phyloP scores from a whole-genome alignment of 2,888 invertebrate species.

The Eumacrocentrus americanus region DNA sequence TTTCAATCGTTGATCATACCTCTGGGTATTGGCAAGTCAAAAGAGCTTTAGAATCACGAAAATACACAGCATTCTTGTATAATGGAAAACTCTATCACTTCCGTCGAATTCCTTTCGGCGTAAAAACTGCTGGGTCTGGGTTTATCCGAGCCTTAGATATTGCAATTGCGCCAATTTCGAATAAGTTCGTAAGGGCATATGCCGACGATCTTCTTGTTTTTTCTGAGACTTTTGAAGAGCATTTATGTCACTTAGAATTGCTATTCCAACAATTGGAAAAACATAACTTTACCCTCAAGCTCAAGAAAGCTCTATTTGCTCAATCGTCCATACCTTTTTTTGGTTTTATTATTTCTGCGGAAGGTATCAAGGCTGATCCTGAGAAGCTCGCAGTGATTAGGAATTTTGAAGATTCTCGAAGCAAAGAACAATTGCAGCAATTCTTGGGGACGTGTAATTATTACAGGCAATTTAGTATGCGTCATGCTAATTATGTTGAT shows the following conservation, averaged over 20 bases:
- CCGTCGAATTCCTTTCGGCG: constrained; percentile 43
- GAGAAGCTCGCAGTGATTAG: constrained; percentile 38
- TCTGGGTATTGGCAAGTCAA: constrained; percentile 36
- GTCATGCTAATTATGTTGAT: constrained; percentile 26
- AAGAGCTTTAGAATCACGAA: constrained; percentile 23
- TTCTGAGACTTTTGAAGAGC: constrained; percentile 37
- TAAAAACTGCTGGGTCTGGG: constrained; percentile 42
- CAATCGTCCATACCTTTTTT: constrained; percentile 34
- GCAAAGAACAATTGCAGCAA: constrained; percentile 40
- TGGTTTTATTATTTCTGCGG: constrained; percentile 27
- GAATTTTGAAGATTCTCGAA: constrained; percentile 41
- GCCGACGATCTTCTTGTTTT: constrained; percentile 31
- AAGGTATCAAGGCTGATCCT: constrained; percentile 28
- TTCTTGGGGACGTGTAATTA: constrained; percentile 39
- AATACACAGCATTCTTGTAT: constrained; percentile 33
- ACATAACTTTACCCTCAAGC: constrained; percentile 28
- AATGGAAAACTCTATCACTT: constrained; percentile 34
- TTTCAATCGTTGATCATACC: too few relatives aligned
- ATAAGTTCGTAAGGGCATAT: constrained; percentile 3
- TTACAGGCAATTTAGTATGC: constrained; percentile 32
- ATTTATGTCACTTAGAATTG: constrained; percentile 33
- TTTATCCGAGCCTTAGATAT: constrained; percentile 40
- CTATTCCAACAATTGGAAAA: constrained; percentile 33
- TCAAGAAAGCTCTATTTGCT: constrained; percentile 43
- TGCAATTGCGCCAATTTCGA: constrained; percentile 41